Percentiles rank a stretch among this genome's conserved stretches.
phyloP scores from a whole-genome alignment of 35 echinoderm and acorn worm genomes.

The Heliocidaris tuberculata region DNA sequence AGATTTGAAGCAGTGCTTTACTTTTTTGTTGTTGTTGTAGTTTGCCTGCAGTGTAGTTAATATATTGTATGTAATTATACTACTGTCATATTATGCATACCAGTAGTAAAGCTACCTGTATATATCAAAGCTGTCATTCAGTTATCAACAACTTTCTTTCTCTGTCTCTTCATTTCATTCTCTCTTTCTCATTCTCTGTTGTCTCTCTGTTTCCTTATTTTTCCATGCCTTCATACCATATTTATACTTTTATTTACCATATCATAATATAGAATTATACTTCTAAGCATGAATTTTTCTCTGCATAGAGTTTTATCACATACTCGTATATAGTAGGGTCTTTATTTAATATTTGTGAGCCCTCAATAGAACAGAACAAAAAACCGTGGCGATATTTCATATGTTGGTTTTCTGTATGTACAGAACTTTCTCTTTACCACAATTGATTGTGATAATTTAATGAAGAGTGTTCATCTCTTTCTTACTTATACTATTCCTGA shows the following conservation, averaged over 20 bases:
- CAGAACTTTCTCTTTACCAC: neutral
- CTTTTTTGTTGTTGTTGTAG: too few species aligned
- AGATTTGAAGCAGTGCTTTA: too few species aligned
- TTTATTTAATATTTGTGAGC: neutral
- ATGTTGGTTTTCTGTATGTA: neutral
- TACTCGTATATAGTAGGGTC: neutral
- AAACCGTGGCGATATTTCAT: neutral
- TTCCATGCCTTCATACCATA: neutral
- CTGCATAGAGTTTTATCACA: neutral
- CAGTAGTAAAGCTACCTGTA: neutral
- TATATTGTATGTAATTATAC: neutral
- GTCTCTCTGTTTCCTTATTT: neutral
- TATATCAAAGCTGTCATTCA: neutral
- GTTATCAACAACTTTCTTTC: neutral
- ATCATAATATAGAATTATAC: neutral
- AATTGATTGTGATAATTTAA: neutral
- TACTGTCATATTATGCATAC: neutral
- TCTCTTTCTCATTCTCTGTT: neutral
- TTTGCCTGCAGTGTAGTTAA: neutral
- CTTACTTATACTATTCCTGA: neutral
- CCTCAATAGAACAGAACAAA: neutral
- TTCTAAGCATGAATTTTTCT: neutral
- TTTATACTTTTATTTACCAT: neutral
- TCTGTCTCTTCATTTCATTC: neutral
- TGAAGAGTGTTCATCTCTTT: neutral